Evolutionary conservation across 2,888 invertebrate genomes (phyloP).

Genomic region (Nemoura dubitans): DNA sequence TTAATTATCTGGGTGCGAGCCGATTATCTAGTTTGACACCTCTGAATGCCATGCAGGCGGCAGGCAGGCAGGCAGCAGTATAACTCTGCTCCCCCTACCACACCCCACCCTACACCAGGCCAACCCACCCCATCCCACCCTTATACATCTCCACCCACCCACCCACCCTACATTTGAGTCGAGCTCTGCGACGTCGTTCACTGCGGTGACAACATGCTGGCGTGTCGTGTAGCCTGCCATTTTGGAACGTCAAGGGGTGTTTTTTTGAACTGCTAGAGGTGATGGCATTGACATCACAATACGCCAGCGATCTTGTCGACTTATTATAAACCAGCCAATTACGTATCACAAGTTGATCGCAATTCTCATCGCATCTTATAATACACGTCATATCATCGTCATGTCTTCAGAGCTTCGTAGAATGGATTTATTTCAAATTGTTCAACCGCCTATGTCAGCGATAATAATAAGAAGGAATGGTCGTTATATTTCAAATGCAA

Average conservation of each 20-base stretch:
- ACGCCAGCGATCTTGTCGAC: slow-evolving; percentile 8
- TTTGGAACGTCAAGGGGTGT: slow-evolving; percentile 29
- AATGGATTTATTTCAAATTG: background rate
- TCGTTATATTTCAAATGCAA: too few species aligned
- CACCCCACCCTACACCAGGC: background rate
- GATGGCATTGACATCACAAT: slow-evolving; percentile 25
- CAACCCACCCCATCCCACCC: background rate
- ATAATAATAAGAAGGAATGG: too few species aligned
- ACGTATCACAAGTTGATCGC: slow-evolving; percentile 16
- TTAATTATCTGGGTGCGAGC: slow-evolving; percentile 48
- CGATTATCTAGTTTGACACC: slow-evolving; percentile 50
- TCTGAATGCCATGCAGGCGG: slow-evolving; percentile 47
- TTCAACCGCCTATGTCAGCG: background rate
- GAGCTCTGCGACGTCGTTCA: slow-evolving; percentile 15
- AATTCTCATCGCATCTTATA: background rate
- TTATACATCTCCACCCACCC: slow-evolving; percentile 4
- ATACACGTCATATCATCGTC: slow-evolving; percentile 2
- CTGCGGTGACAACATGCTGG: slow-evolving; percentile 37
- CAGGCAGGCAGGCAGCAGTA: background rate
- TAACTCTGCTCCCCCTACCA: slow-evolving; percentile 23
- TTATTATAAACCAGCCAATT: slow-evolving; percentile 28
- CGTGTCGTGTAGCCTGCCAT: slow-evolving; percentile 34
- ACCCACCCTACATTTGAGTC: background rate
- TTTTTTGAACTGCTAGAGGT: slow-evolving; percentile 23
- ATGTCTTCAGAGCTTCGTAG: background rate